Evolutionary conservation across 1,140 invertebrate species (phyloP), one percentile per base, ranked within the genome.

Genomic region (Epicauta chinensis): DNA sequence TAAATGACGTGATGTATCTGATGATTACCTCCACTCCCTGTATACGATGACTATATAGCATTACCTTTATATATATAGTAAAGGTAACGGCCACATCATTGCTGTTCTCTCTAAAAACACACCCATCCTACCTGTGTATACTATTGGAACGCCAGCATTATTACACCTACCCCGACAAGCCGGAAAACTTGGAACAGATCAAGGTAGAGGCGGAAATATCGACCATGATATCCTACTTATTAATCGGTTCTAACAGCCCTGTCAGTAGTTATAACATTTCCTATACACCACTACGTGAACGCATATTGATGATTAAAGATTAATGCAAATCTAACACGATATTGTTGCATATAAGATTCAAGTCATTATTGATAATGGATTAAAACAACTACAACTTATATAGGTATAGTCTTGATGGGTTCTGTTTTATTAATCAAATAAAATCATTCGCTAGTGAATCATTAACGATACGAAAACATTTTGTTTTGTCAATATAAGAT

Each of bases 1-100:
- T 61, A 67, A 67, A 67, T 67, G 65, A 66, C 61, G 60, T 67
- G 64, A 64, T 65, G 64, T 63, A 66, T 67, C 63, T 62, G 53
- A 59, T 67, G 63, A 67, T 64, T 65, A 64, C 61, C 29, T 49
- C 36, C 46, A 39, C 36, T 39, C 36, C 46, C 46, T 47, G 7
- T 23, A 23, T 23, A 23, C 23, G 23, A 23, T 23, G 23, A 23
- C 23, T 23, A 23, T 23, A 23, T 23, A 23, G 23, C 23, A 23
- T 23, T 23, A 23, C 23, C 23, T 23, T 5, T 23, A 23, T 23
- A 23, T 3, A 7, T 23, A 23, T n/a, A n/a, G n/a, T n/a, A n/a
- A n/a, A n/a, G n/a, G 43, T 35, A 49, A 16, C 46, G 31, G 44
- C 44, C 44, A 35, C 32, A 46, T 36, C 31, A n/a, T 34, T 10